Conservation (phyloP, 2,113 vertebrate species). For the Megatriorchis doriae region DNA sequence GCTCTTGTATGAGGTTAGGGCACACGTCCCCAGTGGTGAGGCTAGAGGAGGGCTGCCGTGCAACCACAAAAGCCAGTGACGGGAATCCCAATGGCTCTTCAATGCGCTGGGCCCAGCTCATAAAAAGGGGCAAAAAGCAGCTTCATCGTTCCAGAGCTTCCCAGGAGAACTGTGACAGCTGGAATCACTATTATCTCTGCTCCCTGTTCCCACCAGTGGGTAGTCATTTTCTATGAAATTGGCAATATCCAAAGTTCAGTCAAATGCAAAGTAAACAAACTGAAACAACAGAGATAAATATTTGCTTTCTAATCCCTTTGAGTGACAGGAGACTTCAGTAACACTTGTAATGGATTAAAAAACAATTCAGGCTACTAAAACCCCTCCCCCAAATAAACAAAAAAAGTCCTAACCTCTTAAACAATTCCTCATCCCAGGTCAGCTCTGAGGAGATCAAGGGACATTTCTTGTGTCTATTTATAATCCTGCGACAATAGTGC, state of each 20-base stretch:
- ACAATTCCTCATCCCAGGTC: not conserved
- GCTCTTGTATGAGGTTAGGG: rapidly evolving
- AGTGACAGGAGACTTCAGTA: not conserved
- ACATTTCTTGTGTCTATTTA: not conserved
- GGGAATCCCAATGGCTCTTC: not conserved
- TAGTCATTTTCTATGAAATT: not conserved
- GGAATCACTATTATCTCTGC: not conserved
- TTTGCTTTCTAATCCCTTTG: not conserved
- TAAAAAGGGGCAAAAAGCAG: not conserved
- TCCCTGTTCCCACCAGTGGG: not conserved
- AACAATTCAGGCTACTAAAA: not conserved
- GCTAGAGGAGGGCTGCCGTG: not conserved
- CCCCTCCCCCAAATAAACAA: not conserved
- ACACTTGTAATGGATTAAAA: not conserved
- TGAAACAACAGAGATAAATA: conserved; percentile 14
- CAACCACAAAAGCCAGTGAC: not conserved
- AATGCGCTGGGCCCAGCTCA: not conserved
- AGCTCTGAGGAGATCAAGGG: not conserved
- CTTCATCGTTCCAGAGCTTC: not conserved
- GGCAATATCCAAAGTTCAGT: conserved; percentile 2
- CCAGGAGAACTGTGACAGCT: not conserved
- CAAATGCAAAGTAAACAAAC: conserved; percentile 14
- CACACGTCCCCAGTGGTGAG: not conserved
- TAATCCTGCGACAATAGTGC: not conserved
- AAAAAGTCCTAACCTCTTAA: not conserved